Evolutionary conservation across 2,888 invertebrate species (phyloP), one percentile per base, ranked within the genome.

Genomic region (Drosophila paranaensis): DNA sequence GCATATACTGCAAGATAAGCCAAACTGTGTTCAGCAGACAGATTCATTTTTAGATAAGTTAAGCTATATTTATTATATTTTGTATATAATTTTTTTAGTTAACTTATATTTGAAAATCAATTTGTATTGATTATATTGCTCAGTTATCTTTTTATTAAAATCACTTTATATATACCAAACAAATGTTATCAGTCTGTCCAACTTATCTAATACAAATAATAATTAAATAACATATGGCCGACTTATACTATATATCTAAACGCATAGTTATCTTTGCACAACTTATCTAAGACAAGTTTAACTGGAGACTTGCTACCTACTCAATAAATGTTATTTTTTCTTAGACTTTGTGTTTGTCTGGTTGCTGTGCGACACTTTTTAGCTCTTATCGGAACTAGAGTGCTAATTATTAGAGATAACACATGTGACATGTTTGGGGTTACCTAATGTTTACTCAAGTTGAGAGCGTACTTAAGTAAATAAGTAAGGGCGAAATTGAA

Each of bases 381-480:
- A 53, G 37, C 50, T 40, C 46, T 60, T 78, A 78, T 70, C 74
- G 27, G 13, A 27, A 25, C 13, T 3, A n/a, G 13, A 76, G 63
- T 67, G 77, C 37, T 63, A 73, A 74, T 58, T 57, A 33, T 5
- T 25, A 14, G 37, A 40, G 54, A 30, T 67, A 79, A 27, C 58
- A 46, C 56, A 81, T 74, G 74, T 74, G 60, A 74, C 75, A 65
- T 27, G 27, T 27, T 43, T 43, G 25, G 40, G 5, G 16, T 62
- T 67, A 77, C 50, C 60, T 74, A 65, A 77, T 65, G 39, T 69
- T 77, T 72, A 63, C 48, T 66, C 51, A 60, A 57, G 63, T 62
- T 25, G 46, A n/a, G 33, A 40, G 13, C 66, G n/a, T 43, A 55
- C 46, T 62, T 56, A 58, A 77, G 42, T 42, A 39, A 40, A 39